A percentile compares a stretch with the other conserved stretches of the same genome.
These are phyloP conservation scores for Corythoichthys haematopterus DNA, from an alignment of 2,113 vertebrate species.

Conservation along the genomic window DNA sequence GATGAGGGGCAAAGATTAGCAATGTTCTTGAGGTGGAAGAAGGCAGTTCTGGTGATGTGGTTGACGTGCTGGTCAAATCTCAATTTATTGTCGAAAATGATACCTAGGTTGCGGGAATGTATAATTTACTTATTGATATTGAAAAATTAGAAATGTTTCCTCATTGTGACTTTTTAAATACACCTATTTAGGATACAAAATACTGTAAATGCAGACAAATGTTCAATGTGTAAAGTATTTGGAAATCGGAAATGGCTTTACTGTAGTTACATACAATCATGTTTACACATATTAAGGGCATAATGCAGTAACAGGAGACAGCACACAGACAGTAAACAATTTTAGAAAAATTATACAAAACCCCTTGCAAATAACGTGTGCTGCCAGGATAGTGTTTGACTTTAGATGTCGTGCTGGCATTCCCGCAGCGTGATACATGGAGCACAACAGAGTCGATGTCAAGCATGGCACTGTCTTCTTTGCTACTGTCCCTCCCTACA, in stretches of 20 bases:
- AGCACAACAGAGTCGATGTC: neutral
- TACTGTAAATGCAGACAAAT: slow-evolving; percentile 7
- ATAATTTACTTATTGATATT: too few species aligned
- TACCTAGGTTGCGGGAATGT: too few species aligned
- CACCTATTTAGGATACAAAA: neutral
- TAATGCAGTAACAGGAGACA: neutral
- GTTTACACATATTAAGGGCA: too few species aligned
- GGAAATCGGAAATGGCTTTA: too few species aligned
- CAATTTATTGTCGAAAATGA: too few species aligned
- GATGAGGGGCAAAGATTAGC: too few species aligned
- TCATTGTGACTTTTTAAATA: too few species aligned
- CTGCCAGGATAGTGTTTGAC: neutral
- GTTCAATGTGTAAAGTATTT: slow-evolving; percentile 16
- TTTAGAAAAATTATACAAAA: neutral
- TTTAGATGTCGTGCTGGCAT: neutral
- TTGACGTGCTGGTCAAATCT: too few species aligned
- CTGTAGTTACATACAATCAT: too few species aligned
- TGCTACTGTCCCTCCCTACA: neutral
- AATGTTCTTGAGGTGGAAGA: too few species aligned
- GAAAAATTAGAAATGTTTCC: too few species aligned
- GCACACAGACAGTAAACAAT: neutral
- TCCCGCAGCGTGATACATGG: neutral
- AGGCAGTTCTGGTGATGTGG: too few species aligned
- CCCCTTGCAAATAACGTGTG: neutral
- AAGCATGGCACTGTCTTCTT: slow-evolving; percentile 1